These are phyloP conservation scores for Urocynchramus pylzowi DNA, from an alignment of 2,113 vertebrate species.

Conservation along the genomic window DNA sequence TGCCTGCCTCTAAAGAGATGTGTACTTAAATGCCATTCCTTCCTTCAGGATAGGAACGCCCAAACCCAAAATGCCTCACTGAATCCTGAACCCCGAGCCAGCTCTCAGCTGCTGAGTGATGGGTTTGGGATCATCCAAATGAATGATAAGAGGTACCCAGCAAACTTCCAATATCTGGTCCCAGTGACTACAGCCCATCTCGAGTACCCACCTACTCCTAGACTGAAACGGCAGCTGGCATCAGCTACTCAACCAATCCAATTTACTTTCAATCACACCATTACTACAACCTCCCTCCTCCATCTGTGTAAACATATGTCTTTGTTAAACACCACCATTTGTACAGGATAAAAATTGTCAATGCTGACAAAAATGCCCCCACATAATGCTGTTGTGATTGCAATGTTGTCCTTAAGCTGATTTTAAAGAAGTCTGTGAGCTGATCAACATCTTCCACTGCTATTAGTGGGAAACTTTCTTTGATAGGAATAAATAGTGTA, in stretches of 20 bases:
- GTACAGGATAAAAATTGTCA: slow-evolving; percentile 66
- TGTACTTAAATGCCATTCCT: not conserved
- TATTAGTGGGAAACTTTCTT: not conserved
- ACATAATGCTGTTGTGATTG: slow-evolving; percentile 61
- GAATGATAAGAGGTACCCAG: not conserved
- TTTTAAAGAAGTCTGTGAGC: slow-evolving; percentile 45
- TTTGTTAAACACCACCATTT: slow-evolving; percentile 67
- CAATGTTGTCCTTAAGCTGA: slow-evolving; percentile 46
- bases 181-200: not conserved
- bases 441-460: slow-evolving; percentile 31
- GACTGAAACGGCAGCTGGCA: slow-evolving; percentile 53
- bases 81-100: not conserved
- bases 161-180: not conserved
- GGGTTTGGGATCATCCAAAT: not conserved
- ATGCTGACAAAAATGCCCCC: slow-evolving; percentile 64
- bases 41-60: not conserved
- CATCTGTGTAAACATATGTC: slow-evolving; percentile 66
- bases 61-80: not conserved
- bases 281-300: slow-evolving; percentile 64
- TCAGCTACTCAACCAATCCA: slow-evolving; percentile 59
- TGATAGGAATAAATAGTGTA: not conserved
- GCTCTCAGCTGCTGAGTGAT: not conserved
- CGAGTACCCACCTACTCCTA: slow-evolving; percentile 35
- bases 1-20: not conserved
- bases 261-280: slow-evolving; percentile 64